phyloP scores from a whole-genome alignment of 2,888 invertebrate species.

The Xylota sylvarum region DNA sequence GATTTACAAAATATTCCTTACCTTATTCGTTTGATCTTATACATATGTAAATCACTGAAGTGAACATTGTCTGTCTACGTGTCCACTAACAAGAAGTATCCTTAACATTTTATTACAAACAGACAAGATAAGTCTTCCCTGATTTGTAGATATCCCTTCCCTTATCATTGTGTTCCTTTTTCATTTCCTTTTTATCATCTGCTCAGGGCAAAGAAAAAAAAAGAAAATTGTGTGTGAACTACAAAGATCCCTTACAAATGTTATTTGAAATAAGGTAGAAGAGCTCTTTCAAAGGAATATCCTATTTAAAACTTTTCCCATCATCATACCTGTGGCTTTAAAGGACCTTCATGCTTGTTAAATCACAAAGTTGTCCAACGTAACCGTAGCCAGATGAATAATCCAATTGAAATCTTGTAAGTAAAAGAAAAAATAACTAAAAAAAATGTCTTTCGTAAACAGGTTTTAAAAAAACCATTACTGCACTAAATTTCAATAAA shows the following conservation, averaged over 20 bases:
- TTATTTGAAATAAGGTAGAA: neutral
- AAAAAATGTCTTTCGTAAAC: neutral
- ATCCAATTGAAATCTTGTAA: neutral
- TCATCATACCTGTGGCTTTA: constrained; percentile 8
- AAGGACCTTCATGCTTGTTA: neutral
- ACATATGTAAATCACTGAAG: neutral
- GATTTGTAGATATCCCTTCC: neutral
- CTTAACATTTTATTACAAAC: constrained; percentile 4
- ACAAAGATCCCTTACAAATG: neutral
- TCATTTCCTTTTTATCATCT: neutral
- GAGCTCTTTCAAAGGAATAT: constrained; percentile 2
- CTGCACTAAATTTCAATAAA: constrained; percentile 6
- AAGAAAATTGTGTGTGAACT: neutral
- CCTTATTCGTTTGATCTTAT: neutral
- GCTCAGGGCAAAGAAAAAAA: neutral
- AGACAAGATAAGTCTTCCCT: neutral
- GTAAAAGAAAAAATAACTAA: neutral
- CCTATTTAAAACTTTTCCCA: constrained; percentile 18
- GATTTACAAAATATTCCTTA: neutral
- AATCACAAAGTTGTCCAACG: neutral
- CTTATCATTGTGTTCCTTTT: neutral
- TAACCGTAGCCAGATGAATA: neutral
- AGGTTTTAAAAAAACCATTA: neutral
- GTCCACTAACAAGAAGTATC: neutral
- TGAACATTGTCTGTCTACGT: neutral